phyloP scores from a whole-genome alignment of 1,140 invertebrate genomes.

The Apis cerana region DNA sequence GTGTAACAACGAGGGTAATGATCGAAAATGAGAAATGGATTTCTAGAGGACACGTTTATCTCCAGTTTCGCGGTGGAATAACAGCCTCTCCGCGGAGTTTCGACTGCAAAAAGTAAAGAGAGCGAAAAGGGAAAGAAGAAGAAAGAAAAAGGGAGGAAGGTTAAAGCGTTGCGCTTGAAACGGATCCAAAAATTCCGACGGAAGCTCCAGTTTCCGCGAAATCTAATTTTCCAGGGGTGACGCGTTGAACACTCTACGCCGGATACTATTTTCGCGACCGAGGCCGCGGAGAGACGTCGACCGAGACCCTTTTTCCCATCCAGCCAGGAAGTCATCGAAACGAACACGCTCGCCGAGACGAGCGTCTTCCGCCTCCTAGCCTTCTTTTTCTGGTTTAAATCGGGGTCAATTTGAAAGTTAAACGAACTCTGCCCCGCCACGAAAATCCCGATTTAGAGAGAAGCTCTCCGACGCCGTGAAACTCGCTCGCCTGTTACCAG shows the following conservation, averaged over 20 bases:
- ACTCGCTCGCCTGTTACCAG: conserved; percentile 35
- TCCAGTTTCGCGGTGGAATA: too few species aligned
- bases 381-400: conserved; percentile 63
- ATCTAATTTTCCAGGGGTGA: too few species aligned
- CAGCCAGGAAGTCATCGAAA: conserved; percentile 16
- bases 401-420: conserved; percentile 68
- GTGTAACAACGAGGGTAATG: too few species aligned
- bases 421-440: conserved; percentile 58
- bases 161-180: too few species aligned
- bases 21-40: too few species aligned
- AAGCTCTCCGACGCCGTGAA: conserved; percentile 24
- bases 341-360: background rate
- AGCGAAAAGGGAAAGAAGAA: too few species aligned
- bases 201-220: background rate
- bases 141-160: too few species aligned
- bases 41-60: too few species aligned
- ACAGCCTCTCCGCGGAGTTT: too few species aligned
- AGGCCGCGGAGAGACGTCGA: background rate
- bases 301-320: conserved; percentile 16
- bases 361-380: conserved; percentile 40
- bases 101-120: too few species aligned
- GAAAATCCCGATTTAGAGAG: conserved; percentile 60
- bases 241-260: background rate
- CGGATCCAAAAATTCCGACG: too few species aligned
- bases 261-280: conserved; percentile 21